Evolutionary conservation across 1,140 invertebrate genomes (phyloP).

Genomic region (Chymomyza costata): DNA sequence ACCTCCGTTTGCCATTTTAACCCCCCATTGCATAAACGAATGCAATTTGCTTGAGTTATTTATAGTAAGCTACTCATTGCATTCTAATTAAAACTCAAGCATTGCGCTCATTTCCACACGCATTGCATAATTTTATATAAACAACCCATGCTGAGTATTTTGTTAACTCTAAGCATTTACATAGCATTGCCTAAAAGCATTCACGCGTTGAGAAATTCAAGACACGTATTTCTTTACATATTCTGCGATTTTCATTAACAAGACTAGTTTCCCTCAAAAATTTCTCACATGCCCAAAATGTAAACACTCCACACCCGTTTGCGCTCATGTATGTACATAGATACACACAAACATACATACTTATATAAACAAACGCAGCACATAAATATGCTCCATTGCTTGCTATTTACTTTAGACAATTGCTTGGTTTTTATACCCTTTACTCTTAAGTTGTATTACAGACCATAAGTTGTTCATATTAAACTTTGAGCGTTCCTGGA

Average conservation of each 20-base stretch:
- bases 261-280: conserved; percentile 13
- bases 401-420: conserved; percentile 20
- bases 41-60: no score
- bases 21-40: no score
- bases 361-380: conserved; percentile 6
- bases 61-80: conserved; percentile 35
- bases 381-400: background rate
- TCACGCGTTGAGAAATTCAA: conserved; percentile 44
- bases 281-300: conserved; percentile 39
- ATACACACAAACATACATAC: conserved; percentile 11
- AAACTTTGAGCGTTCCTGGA: no score
- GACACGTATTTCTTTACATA: background rate
- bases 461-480: no score
- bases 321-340: conserved; percentile 10
- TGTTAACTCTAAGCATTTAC: no score
- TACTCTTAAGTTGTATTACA: no score
- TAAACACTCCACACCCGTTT: conserved; percentile 60
- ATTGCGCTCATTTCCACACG: conserved; percentile 60
- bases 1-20: no score
- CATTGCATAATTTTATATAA: conserved; percentile 62
- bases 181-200: conserved; percentile 16
- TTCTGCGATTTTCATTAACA: conserved; percentile 22
- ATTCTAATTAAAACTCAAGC: conserved; percentile 62
- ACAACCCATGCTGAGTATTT: conserved; percentile 18
- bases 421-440: conserved; percentile 13